Evolutionary conservation across 2,888 invertebrate species (phyloP).

Genomic region (Exephanes ischioxanthus): DNA sequence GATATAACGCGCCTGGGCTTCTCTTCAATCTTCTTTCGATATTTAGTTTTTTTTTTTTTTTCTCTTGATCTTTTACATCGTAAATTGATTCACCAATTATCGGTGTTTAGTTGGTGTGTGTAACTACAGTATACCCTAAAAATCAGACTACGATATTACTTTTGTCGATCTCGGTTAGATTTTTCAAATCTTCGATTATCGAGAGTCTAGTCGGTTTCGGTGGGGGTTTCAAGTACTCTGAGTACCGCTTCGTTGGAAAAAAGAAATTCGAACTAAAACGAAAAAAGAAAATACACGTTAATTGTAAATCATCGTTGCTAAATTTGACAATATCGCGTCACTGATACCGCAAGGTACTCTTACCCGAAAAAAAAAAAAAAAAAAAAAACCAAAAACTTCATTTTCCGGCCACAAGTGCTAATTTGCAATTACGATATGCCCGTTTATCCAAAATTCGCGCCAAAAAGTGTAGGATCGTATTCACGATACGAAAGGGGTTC

Average conservation of each 20-base stretch:
- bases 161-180: conserved; percentile 38
- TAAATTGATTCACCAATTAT: conserved; percentile 45
- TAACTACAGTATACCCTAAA: conserved; percentile 24
- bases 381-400: background rate
- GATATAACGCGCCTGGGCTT: conserved; percentile 31
- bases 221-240: conserved; percentile 12
- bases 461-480: background rate
- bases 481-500: background rate
- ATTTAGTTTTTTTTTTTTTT: conserved; percentile 56
- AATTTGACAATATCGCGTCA: conserved; percentile 6
- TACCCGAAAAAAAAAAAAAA: too few species aligned
- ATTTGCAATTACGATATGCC: background rate
- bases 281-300: background rate
- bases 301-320: background rate
- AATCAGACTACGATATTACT: conserved; percentile 41
- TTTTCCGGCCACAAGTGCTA: background rate
- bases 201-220: conserved; percentile 26
- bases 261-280: background rate
- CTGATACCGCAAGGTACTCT: conserved; percentile 16
- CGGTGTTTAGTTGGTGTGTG: conserved; percentile 33
- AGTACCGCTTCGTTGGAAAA: conserved; percentile 18
- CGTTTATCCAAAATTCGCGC: background rate
- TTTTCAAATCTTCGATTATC: conserved; percentile 49
- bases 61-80: conserved; percentile 33
- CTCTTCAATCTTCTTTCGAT: conserved; percentile 42